phyloP scores from a whole-genome alignment of 2,888 invertebrate species.

The Ephialtes manifestator region DNA sequence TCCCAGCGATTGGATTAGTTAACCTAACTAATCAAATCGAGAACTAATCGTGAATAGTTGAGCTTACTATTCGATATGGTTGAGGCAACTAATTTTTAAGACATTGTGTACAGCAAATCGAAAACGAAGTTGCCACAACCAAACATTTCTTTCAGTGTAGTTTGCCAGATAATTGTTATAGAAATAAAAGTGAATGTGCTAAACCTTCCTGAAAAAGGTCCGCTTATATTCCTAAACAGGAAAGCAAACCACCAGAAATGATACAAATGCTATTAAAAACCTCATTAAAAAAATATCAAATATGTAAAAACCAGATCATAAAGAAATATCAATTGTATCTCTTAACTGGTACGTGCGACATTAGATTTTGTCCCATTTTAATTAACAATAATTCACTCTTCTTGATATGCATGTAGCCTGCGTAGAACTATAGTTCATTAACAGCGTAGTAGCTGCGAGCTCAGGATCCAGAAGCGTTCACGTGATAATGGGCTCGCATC shows the following conservation, averaged over 20 bases:
- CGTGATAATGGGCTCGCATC: slow-evolving; percentile 71
- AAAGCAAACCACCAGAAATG: neutral
- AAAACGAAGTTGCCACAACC: too few species aligned
- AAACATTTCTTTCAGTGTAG: too few species aligned
- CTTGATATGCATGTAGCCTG: neutral
- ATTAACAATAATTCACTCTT: neutral
- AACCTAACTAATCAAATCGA: too few species aligned
- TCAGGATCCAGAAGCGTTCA: slow-evolving; percentile 57
- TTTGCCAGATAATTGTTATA: too few species aligned
- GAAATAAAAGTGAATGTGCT: too few species aligned
- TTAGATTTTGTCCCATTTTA: neutral
- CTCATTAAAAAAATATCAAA: neutral
- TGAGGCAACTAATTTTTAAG: too few species aligned
- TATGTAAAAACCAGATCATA: neutral
- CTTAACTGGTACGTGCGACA: neutral
- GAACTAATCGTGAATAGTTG: too few species aligned
- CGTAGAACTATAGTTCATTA: slow-evolving; percentile 39
- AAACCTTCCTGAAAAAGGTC: too few species aligned
- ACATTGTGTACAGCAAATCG: too few species aligned
- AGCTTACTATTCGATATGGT: too few species aligned
- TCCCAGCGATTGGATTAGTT: too few species aligned
- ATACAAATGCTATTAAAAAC: too few species aligned
- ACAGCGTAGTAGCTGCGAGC: slow-evolving; percentile 50
- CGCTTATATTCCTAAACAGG: neutral
- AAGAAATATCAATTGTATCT: neutral